Evolutionary conservation across 2,888 invertebrate species (phyloP).

Genomic region (Acronicta aceris): DNA sequence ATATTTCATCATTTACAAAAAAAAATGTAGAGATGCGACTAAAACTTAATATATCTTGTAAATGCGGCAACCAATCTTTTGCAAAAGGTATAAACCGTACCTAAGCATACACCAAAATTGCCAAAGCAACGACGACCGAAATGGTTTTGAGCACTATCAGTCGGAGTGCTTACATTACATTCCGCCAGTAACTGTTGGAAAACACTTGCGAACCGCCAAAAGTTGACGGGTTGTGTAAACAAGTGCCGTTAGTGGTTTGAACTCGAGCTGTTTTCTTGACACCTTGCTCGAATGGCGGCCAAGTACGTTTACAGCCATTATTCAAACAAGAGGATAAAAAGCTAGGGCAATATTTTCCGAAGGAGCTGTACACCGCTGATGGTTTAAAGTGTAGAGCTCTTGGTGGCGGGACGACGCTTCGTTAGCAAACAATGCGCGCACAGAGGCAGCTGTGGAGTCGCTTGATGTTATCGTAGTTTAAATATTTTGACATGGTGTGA

Average conservation of each 20-base stretch:
- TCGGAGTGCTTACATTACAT: constrained; percentile 86
- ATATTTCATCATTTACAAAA: no score
- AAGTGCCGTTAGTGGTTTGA: constrained; percentile 85
- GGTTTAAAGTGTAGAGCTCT: constrained; percentile 88
- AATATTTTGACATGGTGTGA: constrained; percentile 8
- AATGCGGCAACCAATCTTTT: neutral
- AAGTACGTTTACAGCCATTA: constrained; percentile 87
- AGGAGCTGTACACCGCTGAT: constrained; percentile 85
- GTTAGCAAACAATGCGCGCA: constrained; percentile 86
- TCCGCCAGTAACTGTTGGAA: constrained; percentile 80
- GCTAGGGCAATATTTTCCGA: constrained; percentile 87
- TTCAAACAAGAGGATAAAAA: constrained; percentile 89
- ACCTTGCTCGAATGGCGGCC: constrained; percentile 85
- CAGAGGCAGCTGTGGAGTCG: constrained; percentile 32
- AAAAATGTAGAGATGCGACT: no score
- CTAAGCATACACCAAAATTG: constrained; percentile 49
- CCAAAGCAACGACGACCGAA: constrained; percentile 62
- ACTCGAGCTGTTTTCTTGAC: constrained; percentile 83
- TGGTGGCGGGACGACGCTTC: constrained; percentile 80
- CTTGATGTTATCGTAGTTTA: neutral
- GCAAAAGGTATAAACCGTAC: constrained; percentile 3
- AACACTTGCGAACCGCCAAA: constrained; percentile 82
- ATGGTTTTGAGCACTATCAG: constrained; percentile 72
- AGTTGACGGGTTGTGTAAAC: constrained; percentile 87
- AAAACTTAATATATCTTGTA: no score